Evolutionary conservation across 1,140 invertebrate genomes (phyloP).

Genomic region (Portunus trituberculatus): DNA sequence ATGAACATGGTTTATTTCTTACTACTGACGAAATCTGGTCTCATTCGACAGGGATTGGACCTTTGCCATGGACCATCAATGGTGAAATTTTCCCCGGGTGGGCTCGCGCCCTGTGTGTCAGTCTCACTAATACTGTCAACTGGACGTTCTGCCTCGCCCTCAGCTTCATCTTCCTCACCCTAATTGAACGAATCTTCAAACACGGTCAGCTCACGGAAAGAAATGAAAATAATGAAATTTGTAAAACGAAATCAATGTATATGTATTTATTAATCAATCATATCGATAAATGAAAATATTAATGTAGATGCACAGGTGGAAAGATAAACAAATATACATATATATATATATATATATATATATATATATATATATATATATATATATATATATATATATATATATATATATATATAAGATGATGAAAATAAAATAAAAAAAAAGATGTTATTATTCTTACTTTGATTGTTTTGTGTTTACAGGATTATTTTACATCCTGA

Average conservation of each 20-base stretch:
- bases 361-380: constrained; percentile 55
- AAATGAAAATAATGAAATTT: neutral
- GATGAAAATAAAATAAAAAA: too few species aligned
- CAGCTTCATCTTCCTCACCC: constrained; percentile 84
- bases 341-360: constrained; percentile 55
- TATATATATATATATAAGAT: constrained; percentile 54
- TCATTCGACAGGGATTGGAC: constrained; percentile 82
- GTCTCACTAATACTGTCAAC: constrained; percentile 84
- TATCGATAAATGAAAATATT: neutral
- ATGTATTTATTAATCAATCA: neutral
- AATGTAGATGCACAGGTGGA: neutral
- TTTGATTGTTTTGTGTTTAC: neutral
- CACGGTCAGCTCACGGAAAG: constrained; percentile 51
- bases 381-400: constrained; percentile 50
- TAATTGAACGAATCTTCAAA: constrained; percentile 76
- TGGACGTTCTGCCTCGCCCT: constrained; percentile 84
- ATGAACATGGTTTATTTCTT: too few species aligned
- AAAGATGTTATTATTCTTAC: too few species aligned
- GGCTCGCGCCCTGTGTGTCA: constrained; percentile 83
- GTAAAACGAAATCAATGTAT: neutral
- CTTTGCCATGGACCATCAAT: constrained; percentile 86
- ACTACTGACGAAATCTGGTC: too few species aligned
- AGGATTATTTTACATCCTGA: constrained; percentile 83
- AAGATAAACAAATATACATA: constrained; percentile 4
- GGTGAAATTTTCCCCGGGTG: constrained; percentile 86